Evolutionary conservation across 2,113 vertebrate genomes (phyloP).

Genomic region (Brienomyrus longianalis): DNA sequence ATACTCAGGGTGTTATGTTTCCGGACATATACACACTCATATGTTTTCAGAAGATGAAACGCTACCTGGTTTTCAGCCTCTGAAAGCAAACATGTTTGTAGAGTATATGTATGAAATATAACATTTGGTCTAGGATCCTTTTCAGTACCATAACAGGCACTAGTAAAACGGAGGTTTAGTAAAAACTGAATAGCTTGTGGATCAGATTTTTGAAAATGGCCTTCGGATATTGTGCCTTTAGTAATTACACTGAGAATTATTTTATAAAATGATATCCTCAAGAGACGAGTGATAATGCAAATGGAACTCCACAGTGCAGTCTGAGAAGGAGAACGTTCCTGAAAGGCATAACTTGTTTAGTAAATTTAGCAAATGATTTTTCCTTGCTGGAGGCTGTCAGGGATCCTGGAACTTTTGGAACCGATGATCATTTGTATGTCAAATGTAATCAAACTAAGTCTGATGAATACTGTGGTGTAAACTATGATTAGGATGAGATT

Average conservation of each 20-base stretch:
- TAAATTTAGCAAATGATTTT: neutral
- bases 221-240: neutral
- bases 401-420: neutral
- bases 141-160: neutral
- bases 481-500: neutral
- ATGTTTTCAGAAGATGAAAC: too few species aligned
- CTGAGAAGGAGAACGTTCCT: neutral
- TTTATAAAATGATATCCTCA: neutral
- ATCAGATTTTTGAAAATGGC: neutral
- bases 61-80: neutral
- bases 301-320: neutral
- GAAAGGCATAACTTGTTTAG: neutral
- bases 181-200: neutral
- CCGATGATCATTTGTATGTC: neutral
- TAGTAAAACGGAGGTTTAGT: neutral
- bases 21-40: neutral
- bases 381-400: neutral
- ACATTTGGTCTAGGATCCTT: neutral
- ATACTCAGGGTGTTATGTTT: neutral
- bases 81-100: neutral
- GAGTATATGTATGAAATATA: neutral
- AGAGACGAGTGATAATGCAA: neutral
- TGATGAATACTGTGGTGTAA: neutral
- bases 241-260: neutral
- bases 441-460: neutral